Conservation (phyloP, 1,140 invertebrate species). For the Cotesia vestalis region DNA sequence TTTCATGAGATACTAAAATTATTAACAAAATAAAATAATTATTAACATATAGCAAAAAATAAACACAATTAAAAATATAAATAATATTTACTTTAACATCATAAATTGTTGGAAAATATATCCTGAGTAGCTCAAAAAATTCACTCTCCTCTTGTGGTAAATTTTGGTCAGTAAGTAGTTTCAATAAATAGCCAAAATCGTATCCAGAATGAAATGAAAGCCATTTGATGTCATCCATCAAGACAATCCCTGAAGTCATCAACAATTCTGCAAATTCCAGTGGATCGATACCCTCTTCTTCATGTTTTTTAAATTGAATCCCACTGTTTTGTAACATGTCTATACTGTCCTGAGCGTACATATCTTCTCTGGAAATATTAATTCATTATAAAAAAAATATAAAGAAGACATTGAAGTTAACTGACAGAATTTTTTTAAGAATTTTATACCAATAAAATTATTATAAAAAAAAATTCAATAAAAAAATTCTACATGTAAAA, state of each 20-base stretch:
- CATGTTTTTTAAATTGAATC: conserved; percentile 97
- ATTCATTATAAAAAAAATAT: neutral
- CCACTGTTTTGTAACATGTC: conserved; percentile 95
- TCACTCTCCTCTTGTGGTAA: conserved; percentile 92
- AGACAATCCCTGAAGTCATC: conserved; percentile 95
- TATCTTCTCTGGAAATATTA: conserved; percentile 82
- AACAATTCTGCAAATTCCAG: conserved; percentile 95
- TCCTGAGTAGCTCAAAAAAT: conserved; percentile 91
- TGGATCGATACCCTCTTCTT: conserved; percentile 97
- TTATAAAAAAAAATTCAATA: too few relatives aligned
- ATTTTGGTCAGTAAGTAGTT: conserved; percentile 90
- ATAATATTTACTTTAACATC: conserved; percentile 84
- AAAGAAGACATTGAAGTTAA: neutral
- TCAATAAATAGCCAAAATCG: conserved; percentile 98
- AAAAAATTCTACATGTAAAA: too few relatives aligned
- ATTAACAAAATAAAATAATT: conserved; percentile 32
- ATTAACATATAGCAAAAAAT: neutral
- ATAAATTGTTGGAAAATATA: conserved; percentile 97
- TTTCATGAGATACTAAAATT: conserved; percentile 91
- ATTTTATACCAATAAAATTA: too few relatives aligned
- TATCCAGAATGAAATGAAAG: conserved; percentile 97
- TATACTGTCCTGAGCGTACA: conserved; percentile 98
- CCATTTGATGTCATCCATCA: conserved; percentile 97
- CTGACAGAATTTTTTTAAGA: too few relatives aligned
- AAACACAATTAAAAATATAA: neutral